Conservation (phyloP, 2,797 vertebrate genomes). For the Syngnathus rostellatus region DNA sequence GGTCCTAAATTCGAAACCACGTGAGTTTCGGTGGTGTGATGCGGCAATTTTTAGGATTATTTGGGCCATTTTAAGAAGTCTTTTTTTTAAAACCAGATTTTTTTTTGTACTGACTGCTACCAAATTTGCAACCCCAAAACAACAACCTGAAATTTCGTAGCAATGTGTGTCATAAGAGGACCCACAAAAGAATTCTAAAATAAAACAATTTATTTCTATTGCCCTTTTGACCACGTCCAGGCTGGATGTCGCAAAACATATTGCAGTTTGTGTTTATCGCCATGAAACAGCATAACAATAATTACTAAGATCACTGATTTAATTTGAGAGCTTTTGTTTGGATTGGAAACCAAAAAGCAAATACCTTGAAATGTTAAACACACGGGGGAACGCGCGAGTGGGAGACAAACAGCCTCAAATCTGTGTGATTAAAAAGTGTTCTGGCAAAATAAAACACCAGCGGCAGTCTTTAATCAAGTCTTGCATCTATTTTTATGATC, state of each 20-base stretch:
- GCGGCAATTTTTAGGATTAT: too few relatives aligned
- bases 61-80: too few relatives aligned
- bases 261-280: neutral
- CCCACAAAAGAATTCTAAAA: too few relatives aligned
- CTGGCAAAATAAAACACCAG: constrained; percentile 38
- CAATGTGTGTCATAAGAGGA: too few relatives aligned
- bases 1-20: too few relatives aligned
- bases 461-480: constrained; percentile 60
- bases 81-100: too few relatives aligned
- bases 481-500: constrained; percentile 22
- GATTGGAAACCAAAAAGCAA: constrained; percentile 1
- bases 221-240: neutral
- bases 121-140: too few relatives aligned
- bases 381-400: constrained; percentile 7
- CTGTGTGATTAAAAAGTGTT: constrained; percentile 44
- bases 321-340: neutral
- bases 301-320: neutral
- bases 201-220: neutral
- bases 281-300: neutral
- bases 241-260: neutral
- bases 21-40: neutral
- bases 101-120: too few relatives aligned
- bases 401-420: constrained; percentile 31
- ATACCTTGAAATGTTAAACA: neutral
- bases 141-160: too few relatives aligned